Conservation (phyloP, 1,140 invertebrate species). For the Charaxes varanes region DNA sequence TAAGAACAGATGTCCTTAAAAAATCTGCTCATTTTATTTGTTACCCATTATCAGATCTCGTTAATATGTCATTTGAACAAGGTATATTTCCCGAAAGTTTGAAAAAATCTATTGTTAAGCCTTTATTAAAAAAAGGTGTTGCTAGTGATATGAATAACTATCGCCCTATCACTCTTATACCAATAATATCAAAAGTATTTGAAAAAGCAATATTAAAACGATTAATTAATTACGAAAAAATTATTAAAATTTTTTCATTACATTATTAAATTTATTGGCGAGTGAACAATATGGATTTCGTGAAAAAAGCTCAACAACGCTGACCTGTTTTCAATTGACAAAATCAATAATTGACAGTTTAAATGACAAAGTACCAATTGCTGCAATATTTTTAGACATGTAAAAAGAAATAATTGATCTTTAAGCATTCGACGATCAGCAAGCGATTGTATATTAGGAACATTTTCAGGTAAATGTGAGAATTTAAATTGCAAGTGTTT, state of each 20-base stretch:
- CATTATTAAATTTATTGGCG: slow-evolving; percentile 3
- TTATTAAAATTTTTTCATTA: too few relatives aligned
- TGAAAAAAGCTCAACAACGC: slow-evolving; percentile 10
- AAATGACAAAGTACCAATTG: background rate
- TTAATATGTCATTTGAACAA: too few relatives aligned
- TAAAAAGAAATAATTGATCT: too few relatives aligned
- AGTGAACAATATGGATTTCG: slow-evolving; percentile 12
- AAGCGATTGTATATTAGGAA: too few relatives aligned
- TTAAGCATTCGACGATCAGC: too few relatives aligned
- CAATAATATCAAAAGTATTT: slow-evolving; percentile 9
- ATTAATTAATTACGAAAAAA: slow-evolving; percentile 1
- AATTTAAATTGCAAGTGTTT: too few relatives aligned
- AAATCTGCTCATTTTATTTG: too few relatives aligned
- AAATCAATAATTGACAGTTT: slow-evolving; percentile 6
- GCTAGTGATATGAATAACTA: background rate
- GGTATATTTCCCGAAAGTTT: too few relatives aligned
- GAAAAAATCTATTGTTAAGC: too few relatives aligned
- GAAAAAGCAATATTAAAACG: slow-evolving; percentile 9
- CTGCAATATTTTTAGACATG: slow-evolving; percentile 11
- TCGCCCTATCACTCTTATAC: background rate
- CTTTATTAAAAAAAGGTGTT: background rate
- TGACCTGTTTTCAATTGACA: slow-evolving; percentile 10
- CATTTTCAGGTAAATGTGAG: too few relatives aligned
- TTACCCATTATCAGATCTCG: too few relatives aligned
- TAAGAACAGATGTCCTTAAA: too few relatives aligned